Evolutionary conservation across 2,888 invertebrate genomes (phyloP).

Genomic region (Tholera decimalis): DNA sequence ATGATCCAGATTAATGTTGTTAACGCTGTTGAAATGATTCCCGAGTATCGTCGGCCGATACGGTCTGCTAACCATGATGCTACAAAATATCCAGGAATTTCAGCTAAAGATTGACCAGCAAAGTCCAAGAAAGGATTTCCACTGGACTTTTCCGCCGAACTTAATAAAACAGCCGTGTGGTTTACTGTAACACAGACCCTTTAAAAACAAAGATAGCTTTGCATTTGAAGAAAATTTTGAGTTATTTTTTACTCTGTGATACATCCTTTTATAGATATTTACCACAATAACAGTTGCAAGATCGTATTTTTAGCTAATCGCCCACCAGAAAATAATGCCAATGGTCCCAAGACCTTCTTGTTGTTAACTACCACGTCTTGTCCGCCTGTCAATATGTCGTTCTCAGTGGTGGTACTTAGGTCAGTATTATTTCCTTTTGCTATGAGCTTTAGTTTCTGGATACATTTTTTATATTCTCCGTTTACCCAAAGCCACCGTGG

Average conservation of each 20-base stretch:
- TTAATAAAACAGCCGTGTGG: conserved; percentile 89
- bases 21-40: conserved; percentile 67
- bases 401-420: conserved; percentile 83
- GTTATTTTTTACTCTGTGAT: background rate
- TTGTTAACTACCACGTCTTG: conserved; percentile 69
- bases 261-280: conserved; percentile 56
- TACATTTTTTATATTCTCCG: conserved; percentile 86
- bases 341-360: conserved; percentile 83
- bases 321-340: conserved; percentile 91
- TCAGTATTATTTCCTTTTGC: conserved; percentile 89
- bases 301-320: conserved; percentile 90
- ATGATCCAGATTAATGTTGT: conserved; percentile 72
- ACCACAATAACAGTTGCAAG: conserved; percentile 91
- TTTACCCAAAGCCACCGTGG: conserved; percentile 92
- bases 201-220: conserved; percentile 13
- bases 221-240: background rate
- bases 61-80: conserved; percentile 87
- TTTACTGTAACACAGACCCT: conserved; percentile 89
- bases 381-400: conserved; percentile 68
- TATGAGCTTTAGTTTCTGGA: conserved; percentile 89
- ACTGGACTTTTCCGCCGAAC: conserved; percentile 87
- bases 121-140: conserved; percentile 93
- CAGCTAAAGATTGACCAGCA: conserved; percentile 92
- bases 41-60: conserved; percentile 77
- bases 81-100: conserved; percentile 92